phyloP scores from a whole-genome alignment of 1,140 invertebrate genomes.

The Zaprionus ornatus region DNA sequence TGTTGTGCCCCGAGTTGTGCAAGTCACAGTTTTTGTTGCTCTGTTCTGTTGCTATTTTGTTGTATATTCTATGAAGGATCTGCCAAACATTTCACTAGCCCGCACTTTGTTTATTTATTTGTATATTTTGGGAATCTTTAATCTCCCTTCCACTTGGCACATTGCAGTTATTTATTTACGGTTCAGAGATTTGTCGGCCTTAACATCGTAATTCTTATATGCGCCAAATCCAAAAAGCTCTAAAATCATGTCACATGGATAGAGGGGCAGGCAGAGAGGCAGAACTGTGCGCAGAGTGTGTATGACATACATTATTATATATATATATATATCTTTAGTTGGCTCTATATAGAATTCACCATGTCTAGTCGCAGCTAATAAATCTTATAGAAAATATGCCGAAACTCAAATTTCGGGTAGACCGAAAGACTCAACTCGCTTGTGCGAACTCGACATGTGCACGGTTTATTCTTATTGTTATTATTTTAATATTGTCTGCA shows the following conservation, averaged over 20 bases:
- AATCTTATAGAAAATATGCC: constrained; percentile 57
- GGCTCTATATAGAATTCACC: constrained; percentile 36
- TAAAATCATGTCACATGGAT: constrained; percentile 61
- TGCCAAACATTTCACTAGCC: not conserved
- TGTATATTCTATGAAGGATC: not conserved
- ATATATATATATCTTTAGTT: constrained; percentile 21
- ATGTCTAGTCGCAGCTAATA: constrained; percentile 74
- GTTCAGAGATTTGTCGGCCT: constrained; percentile 56
- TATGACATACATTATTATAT: constrained; percentile 26
- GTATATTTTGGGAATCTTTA: not conserved
- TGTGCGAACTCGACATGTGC: constrained; percentile 56
- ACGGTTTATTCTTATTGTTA: constrained; percentile 12
- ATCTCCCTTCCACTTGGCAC: constrained; percentile 4
- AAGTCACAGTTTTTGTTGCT: not conserved
- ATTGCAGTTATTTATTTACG: constrained; percentile 67
- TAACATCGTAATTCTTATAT: constrained; percentile 45
- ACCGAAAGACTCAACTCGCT: constrained; percentile 40
- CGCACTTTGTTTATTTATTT: not conserved
- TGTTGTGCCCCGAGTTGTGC: constrained; percentile 17
- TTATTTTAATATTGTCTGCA: constrained; percentile 49
- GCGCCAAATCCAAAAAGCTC: constrained; percentile 47
- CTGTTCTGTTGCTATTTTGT: not conserved
- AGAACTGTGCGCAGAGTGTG: not conserved
- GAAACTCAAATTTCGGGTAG: constrained; percentile 52
- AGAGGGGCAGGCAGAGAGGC: not conserved